Percentiles rank a stretch among this genome's conserved stretches.
Conservation (phyloP, 2,113 vertebrate genomes). For the Apus apus region DNA sequence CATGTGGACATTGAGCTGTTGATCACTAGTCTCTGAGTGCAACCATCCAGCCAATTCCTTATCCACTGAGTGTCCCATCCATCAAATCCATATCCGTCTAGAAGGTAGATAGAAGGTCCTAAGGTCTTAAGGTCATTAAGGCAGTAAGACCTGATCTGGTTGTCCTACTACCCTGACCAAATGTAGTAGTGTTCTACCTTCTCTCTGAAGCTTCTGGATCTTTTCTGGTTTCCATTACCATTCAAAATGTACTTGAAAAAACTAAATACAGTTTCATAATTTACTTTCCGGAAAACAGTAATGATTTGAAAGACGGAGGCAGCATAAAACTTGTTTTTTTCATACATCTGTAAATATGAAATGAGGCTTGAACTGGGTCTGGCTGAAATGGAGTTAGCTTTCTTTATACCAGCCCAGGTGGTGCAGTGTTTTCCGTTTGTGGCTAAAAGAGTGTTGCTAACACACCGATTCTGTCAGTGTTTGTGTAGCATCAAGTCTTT, state of each 20-base stretch:
- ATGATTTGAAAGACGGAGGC: neutral
- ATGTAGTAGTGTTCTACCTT: neutral
- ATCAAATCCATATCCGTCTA: too few relatives aligned
- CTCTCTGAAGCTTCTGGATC: neutral
- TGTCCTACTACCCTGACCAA: neutral
- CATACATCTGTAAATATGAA: neutral
- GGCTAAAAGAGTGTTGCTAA: neutral
- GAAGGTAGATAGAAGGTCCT: neutral
- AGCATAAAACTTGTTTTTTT: neutral
- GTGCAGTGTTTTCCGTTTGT: neutral
- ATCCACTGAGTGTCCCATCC: too few relatives aligned
- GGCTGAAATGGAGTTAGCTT: neutral
- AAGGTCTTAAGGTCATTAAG: neutral
- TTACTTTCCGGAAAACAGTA: neutral
- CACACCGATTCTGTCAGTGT: neutral
- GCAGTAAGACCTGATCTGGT: neutral
- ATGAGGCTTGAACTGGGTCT: neutral
- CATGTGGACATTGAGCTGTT: too few relatives aligned
- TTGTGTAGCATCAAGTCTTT: neutral
- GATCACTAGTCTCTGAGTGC: too few relatives aligned
- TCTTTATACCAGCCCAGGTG: rapidly evolving
- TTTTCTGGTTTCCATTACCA: neutral
- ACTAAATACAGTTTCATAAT: neutral
- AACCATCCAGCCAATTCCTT: too few relatives aligned
- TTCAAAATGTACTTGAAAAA: neutral